These are phyloP conservation scores for Erebia aethiops DNA, from an alignment of 2,888 invertebrate genomes.

Conservation along the genomic window DNA sequence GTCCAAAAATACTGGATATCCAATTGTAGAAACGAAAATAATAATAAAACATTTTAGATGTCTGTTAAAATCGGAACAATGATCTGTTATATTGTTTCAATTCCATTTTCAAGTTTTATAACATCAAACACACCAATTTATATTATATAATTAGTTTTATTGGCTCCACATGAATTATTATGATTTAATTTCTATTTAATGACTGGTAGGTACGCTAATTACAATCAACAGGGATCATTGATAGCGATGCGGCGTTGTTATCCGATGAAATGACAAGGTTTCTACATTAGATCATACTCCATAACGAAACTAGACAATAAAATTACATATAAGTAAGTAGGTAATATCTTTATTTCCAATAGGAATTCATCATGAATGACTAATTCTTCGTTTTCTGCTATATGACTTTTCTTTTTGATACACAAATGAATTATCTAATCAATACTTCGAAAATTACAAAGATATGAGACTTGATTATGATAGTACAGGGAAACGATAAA, in stretches of 20 bases:
- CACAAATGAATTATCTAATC: conserved; percentile 46
- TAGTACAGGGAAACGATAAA: conserved; percentile 35
- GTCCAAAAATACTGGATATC: conserved; percentile 48
- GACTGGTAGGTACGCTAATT: background rate
- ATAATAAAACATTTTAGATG: conserved; percentile 49
- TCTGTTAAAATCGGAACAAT: background rate
- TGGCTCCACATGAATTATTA: background rate
- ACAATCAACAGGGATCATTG: background rate
- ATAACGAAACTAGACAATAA: background rate
- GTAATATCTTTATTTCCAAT: no score
- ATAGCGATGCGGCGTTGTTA: background rate
- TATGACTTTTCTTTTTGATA: conserved; percentile 1
- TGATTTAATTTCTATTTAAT: conserved; percentile 15
- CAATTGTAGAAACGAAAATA: conserved; percentile 49
- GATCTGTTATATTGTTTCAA: background rate
- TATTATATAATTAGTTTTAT: background rate
- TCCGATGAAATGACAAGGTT: background rate
- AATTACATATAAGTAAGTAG: no score
- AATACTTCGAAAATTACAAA: conserved; percentile 25
- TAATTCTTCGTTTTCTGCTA: background rate
- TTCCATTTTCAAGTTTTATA: conserved; percentile 1
- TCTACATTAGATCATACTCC: conserved; percentile 12
- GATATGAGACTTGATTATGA: conserved; percentile 40
- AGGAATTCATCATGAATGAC: background rate
- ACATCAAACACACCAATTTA: background rate